Conservation (phyloP, 2,888 invertebrate species). For the Augochlorella aurata region DNA sequence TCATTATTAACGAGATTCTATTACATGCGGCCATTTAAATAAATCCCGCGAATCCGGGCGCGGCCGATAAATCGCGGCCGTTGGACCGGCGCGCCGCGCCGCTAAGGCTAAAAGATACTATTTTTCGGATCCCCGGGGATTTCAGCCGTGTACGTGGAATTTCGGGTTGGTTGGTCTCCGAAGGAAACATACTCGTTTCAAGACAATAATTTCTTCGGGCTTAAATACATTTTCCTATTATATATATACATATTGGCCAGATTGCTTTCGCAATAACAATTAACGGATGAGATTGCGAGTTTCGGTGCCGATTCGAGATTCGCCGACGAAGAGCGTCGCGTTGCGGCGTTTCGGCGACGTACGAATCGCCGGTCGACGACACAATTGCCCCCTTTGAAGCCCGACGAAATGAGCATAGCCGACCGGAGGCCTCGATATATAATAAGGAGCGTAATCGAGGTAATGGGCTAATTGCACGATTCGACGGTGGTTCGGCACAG, state of each 20-base stretch:
- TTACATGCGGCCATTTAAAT: constrained; percentile 41
- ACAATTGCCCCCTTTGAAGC: constrained; percentile 51
- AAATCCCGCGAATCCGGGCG: constrained; percentile 28
- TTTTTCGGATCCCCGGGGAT: not conserved
- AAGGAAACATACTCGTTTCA: no score
- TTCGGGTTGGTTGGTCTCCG: no score
- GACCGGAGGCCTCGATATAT: constrained; percentile 47
- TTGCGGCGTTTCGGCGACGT: not conserved
- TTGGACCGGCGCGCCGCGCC: not conserved
- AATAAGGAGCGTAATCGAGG: constrained; percentile 75
- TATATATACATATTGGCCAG: no score
- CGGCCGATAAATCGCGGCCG: constrained; percentile 36
- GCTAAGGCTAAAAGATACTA: not conserved
- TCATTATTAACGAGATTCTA: constrained; percentile 51
- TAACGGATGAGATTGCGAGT: not conserved
- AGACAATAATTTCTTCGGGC: no score
- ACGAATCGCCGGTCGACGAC: constrained; percentile 30
- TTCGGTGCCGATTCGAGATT: not conserved
- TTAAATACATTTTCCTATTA: no score
- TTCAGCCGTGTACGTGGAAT: not conserved
- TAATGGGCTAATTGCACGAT: constrained; percentile 78
- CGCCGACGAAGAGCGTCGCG: constrained; percentile 19
- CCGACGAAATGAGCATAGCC: constrained; percentile 30
- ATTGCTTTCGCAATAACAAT: no score
- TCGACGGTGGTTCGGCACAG: constrained; percentile 65